A percentile compares a stretch with the other conserved stretches of the same genome.
phyloP scores from a whole-genome alignment of 1,140 invertebrate species.

The Caenorhabditis tropicalis region DNA sequence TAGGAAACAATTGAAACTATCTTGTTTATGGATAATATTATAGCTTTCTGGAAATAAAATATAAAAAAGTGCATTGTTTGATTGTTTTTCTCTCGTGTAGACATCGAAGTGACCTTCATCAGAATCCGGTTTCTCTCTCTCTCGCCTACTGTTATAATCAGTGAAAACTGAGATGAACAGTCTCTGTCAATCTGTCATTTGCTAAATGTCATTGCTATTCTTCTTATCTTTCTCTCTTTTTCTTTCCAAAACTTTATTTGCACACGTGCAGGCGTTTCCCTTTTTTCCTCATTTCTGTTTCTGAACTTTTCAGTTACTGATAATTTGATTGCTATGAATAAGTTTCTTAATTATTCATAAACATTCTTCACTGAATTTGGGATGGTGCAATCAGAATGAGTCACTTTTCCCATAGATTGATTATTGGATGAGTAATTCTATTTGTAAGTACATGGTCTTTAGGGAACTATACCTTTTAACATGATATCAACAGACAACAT shows the following conservation, averaged over 20 bases:
- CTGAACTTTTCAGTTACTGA: background rate
- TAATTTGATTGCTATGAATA: too few relatives aligned
- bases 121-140: constrained; percentile 19
- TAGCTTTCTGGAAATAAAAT: background rate
- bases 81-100: background rate
- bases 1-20: background rate
- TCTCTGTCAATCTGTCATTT: background rate
- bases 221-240: background rate
- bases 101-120: background rate
- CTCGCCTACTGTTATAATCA: background rate
- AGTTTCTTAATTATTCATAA: too few relatives aligned
- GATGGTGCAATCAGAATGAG: too few relatives aligned
- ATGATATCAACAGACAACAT: constrained; percentile 11
- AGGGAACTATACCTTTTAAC: background rate
- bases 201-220: constrained; percentile 7
- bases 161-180: background rate
- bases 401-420: constrained; percentile 1
- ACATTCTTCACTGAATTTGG: too few relatives aligned
- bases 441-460: background rate
- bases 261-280: background rate
- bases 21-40: background rate
- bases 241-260: background rate
- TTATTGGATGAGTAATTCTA: background rate
- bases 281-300: background rate
- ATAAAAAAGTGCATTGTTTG: background rate